Evolutionary conservation across 64 coral and sea anemone genomes (phyloP).

Genomic region (Actinia tenebrosa): DNA sequence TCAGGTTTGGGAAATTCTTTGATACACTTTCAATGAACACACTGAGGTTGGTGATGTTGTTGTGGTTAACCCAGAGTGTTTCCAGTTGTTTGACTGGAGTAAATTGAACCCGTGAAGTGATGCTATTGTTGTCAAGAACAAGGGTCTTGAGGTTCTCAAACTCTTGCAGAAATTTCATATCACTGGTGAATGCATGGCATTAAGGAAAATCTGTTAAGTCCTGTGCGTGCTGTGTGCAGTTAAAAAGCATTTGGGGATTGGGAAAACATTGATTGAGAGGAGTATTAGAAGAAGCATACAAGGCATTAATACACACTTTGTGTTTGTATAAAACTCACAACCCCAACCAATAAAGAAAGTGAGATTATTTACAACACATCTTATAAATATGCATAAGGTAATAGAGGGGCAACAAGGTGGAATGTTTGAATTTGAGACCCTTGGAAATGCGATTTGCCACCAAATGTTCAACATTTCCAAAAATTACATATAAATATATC

Average conservation of each 20-base stretch:
- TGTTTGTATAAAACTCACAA: too few relatives aligned
- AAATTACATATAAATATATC: too few relatives aligned
- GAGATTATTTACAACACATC: too few relatives aligned
- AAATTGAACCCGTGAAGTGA: constrained; percentile 72
- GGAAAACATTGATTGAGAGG: not conserved
- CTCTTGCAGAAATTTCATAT: constrained; percentile 66
- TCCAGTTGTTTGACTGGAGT: constrained; percentile 43
- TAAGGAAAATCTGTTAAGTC: not conserved
- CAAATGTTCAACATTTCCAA: too few relatives aligned
- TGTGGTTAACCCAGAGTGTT: constrained; percentile 92
- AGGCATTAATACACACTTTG: too few relatives aligned
- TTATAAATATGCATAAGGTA: too few relatives aligned
- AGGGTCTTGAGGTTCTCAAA: constrained; percentile 69
- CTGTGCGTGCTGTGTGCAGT: too few relatives aligned
- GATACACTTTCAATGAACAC: constrained; percentile 78
- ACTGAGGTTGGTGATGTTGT: constrained; percentile 88
- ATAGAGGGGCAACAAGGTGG: too few relatives aligned
- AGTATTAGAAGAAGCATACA: not conserved
- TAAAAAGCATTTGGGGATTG: not conserved
- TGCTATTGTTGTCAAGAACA: constrained; percentile 79
- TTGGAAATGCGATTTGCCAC: too few relatives aligned
- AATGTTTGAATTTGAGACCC: too few relatives aligned
- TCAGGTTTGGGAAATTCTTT: constrained; percentile 83
- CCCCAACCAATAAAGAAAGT: too few relatives aligned
- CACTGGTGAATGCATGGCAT: not conserved